Conservation (phyloP, 2,888 invertebrate genomes). For the Rhamnusium bicolor region DNA sequence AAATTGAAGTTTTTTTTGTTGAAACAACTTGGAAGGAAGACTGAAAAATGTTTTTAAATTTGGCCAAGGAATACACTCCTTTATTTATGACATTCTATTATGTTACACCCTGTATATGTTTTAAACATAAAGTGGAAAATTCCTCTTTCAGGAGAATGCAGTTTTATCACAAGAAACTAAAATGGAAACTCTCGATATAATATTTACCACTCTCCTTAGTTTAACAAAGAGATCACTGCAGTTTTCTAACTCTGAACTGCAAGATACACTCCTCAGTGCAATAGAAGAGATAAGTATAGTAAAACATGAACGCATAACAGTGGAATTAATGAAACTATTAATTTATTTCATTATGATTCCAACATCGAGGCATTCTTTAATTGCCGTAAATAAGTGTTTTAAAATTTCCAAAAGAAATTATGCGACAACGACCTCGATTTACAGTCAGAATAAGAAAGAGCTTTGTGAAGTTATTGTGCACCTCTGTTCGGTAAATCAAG, state of each 20-base stretch:
- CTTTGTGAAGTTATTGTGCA: conserved; percentile 74
- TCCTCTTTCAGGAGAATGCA: conserved; percentile 47
- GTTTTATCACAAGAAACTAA: conserved; percentile 63
- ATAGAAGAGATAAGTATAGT: conserved; percentile 72
- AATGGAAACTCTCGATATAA: conserved; percentile 68
- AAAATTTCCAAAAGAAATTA: conserved; percentile 75
- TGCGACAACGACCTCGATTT: conserved; percentile 74
- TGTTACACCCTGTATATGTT: conserved; percentile 12
- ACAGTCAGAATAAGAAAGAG: conserved; percentile 77
- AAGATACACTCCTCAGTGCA: conserved; percentile 73
- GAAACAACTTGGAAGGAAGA: no score
- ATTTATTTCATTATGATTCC: conserved; percentile 78
- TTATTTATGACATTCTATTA: no score
- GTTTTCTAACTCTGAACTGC: conserved; percentile 72
- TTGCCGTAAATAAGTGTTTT: conserved; percentile 75
- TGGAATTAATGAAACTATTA: conserved; percentile 71
- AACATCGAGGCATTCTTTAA: conserved; percentile 74
- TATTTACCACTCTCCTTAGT: conserved; percentile 71
- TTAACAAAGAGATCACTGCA: conserved; percentile 73
- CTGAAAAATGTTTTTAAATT: no score
- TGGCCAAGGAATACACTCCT: no score
- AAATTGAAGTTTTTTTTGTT: no score
- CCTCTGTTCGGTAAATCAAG: conserved; percentile 76
- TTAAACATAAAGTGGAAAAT: conserved; percentile 5
- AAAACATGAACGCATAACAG: conserved; percentile 39